Conservation (phyloP, 2,888 invertebrate genomes). For the Cheilosia scutellata region DNA sequence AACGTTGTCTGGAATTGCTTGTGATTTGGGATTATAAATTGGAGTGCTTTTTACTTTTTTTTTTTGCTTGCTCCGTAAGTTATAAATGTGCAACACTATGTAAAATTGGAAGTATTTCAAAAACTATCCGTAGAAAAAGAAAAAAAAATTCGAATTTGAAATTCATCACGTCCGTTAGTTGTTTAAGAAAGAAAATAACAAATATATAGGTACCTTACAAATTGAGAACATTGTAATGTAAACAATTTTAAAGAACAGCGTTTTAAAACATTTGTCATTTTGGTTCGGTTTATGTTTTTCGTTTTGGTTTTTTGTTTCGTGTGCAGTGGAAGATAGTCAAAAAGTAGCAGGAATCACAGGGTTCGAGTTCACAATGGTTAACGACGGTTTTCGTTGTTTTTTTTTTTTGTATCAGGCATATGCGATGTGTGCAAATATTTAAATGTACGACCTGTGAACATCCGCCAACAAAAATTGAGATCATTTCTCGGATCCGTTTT, state of each 20-base stretch:
- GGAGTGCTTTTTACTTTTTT: not conserved
- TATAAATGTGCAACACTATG: slow-evolving; percentile 16
- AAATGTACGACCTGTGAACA: no score
- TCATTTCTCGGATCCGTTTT: no score
- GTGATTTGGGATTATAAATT: slow-evolving; percentile 6
- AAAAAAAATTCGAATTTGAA: slow-evolving; percentile 71
- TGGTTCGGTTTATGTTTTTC: not conserved
- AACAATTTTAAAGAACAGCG: slow-evolving; percentile 19
- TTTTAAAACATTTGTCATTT: slow-evolving; percentile 11
- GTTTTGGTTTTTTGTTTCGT: not conserved
- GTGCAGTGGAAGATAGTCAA: not conserved
- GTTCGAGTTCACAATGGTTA: no score
- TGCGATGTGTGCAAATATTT: no score
- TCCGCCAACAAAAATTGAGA: no score
- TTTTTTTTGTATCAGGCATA: no score
- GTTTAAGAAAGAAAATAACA: slow-evolving; percentile 61
- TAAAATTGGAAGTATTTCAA: slow-evolving; percentile 33
- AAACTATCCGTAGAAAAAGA: slow-evolving; percentile 22
- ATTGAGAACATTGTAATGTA: slow-evolving; percentile 20
- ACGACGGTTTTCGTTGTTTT: no score
- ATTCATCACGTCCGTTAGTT: slow-evolving; percentile 75
- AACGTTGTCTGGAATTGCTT: slow-evolving; percentile 27
- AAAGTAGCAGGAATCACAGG: not conserved
- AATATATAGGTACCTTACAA: slow-evolving; percentile 31
- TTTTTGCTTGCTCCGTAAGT: slow-evolving; percentile 22